Evolutionary conservation across 1,140 invertebrate species (phyloP), one percentile per base, ranked within the genome.

Genomic region (Aphaenogaster floridana): DNA sequence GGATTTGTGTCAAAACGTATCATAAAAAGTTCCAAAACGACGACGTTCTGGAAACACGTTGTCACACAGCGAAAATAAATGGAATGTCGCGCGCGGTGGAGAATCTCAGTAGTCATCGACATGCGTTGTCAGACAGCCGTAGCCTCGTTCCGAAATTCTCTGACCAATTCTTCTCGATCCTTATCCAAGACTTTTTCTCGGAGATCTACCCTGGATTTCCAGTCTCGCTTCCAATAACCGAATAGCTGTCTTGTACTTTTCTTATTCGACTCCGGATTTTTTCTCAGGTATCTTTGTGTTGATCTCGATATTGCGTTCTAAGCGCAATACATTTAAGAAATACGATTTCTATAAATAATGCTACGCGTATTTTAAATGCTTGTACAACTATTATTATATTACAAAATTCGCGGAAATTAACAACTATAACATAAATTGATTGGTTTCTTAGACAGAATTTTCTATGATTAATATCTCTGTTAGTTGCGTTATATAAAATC

Each of bases 1-100:
- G 50, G 48, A 63, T 72, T 72, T 72, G 34, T 54, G 69, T 72
- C 52, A 80, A 79, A 80, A 72, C 13, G 3, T 8, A 36, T 68
- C 15, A 59, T n/a, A 13, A 69, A 81, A 78, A 63, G 68, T 85
- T 39, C 21, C 6, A 78, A 76, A 78, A 64, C 21, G 42, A 85
- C 45, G 28, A 69, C 42, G n/a, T 17, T 36, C 57, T 64, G 48
- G 34, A 69, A 86, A 68, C 42, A 59, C 39, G 28, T 42, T 13
- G 17, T 72, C 48, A 45, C 8, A 6, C 15, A 21, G 52, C 39
- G 39, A 64, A 61, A 64, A 61, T 72, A 79, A 71, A 79, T 79
- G 39, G 57, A 78, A 57, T 17, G 54, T 45, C 21, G 21, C 48
- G 77, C 61, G 5, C 13, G 57, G 28, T 57, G 28, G 28, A 34